A percentile compares a stretch with the other conserved stretches of the same genome.
These are phyloP conservation scores for Pachypanchax playfairii DNA, from an alignment of 2,113 vertebrate genomes.

Conservation along the genomic window DNA sequence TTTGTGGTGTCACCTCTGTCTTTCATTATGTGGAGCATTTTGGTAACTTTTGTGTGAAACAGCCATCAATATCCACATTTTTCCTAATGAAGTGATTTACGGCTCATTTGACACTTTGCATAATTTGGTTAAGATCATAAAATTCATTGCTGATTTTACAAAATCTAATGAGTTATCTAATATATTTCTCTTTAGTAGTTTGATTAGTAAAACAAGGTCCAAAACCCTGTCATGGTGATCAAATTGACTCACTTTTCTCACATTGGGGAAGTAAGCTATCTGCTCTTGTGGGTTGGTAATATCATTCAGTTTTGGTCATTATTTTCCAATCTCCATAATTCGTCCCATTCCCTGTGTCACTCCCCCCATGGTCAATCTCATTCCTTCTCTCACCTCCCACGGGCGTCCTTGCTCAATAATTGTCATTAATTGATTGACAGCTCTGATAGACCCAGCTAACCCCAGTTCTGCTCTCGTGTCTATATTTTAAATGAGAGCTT, in stretches of 20 bases:
- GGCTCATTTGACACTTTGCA: constrained; percentile 27
- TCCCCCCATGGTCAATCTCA: constrained; percentile 89
- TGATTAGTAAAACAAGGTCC: constrained; percentile 48
- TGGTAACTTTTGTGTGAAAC: constrained; percentile 41
- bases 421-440: constrained; percentile 99
- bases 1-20: constrained; percentile 50
- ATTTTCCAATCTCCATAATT: constrained; percentile 84
- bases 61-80: constrained; percentile 3
- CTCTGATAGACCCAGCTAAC: constrained; percentile 96
- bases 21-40: constrained; percentile 33
- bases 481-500: constrained; percentile 98
- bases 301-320: constrained; percentile 77
- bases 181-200: constrained; percentile 26
- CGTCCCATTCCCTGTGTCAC: constrained; percentile 81
- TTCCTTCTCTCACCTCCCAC: constrained; percentile 87
- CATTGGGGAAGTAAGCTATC: constrained; percentile 63
- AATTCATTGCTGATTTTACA: constrained; percentile 14
- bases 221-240: constrained; percentile 46
- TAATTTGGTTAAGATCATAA: constrained; percentile 43
- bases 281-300: constrained; percentile 76
- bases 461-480: constrained; percentile 92
- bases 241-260: constrained; percentile 54
- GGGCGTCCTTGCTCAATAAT: constrained; percentile 95
- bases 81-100: constrained; percentile 17
- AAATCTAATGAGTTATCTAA: constrained; percentile 45